phyloP scores from a whole-genome alignment of 2,888 invertebrate species.

The Sympetrum striolatum region DNA sequence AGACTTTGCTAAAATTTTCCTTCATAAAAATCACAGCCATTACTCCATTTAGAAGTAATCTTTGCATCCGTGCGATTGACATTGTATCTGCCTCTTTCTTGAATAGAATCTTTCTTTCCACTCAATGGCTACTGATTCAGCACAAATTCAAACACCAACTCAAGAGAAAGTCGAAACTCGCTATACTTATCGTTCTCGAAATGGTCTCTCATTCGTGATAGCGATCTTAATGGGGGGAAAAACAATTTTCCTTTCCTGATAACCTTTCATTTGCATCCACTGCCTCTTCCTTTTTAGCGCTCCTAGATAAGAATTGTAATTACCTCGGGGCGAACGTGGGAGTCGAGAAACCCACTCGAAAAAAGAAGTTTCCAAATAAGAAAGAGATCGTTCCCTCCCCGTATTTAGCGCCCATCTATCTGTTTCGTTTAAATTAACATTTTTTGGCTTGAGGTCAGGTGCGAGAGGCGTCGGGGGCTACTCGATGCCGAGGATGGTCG shows the following conservation, averaged over 20 bases:
- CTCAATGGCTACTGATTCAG: too few relatives aligned
- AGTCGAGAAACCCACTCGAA: background rate
- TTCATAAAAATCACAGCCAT: too few relatives aligned
- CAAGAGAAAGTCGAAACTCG: too few relatives aligned
- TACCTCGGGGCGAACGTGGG: background rate
- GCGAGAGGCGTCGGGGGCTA: background rate
- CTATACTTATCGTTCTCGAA: too few relatives aligned
- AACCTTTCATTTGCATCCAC: background rate
- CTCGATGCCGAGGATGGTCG: background rate
- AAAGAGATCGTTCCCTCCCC: background rate
- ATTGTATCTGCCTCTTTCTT: too few relatives aligned
- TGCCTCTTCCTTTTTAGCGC: background rate
- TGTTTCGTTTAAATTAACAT: background rate
- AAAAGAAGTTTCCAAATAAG: background rate
- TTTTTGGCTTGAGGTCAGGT: slow-evolving; percentile 20
- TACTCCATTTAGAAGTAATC: too few relatives aligned
- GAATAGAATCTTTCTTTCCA: too few relatives aligned
- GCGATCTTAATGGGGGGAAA: background rate
- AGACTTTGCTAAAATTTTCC: too few relatives aligned
- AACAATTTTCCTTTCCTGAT: background rate
- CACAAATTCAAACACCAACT: too few relatives aligned
- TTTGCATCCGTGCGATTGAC: too few relatives aligned
- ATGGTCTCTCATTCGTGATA: background rate
- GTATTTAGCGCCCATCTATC: background rate
- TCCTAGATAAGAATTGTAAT: background rate